Conservation (phyloP, 1,140 invertebrate species). For the Druon quercuslanigerum region DNA sequence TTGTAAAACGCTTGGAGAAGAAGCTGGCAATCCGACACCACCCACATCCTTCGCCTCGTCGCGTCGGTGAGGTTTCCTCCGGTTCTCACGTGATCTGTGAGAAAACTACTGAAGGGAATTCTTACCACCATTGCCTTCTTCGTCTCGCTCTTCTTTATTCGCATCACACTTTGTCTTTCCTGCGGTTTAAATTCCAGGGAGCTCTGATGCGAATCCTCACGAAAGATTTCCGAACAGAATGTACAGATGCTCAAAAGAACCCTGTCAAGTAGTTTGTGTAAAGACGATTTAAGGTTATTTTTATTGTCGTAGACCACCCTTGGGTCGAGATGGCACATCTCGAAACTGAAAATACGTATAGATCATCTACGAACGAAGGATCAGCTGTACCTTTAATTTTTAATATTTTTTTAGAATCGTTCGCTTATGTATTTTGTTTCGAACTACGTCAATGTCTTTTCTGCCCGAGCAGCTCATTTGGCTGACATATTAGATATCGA, state of each 20-base stretch:
- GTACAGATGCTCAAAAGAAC: not conserved
- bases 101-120: constrained; percentile 37
- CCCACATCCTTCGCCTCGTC: constrained; percentile 50
- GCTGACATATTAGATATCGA: no score
- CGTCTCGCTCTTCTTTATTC: constrained; percentile 1
- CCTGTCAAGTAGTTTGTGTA: not conserved
- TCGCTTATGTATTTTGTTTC: no score
- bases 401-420: no score
- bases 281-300: not conserved
- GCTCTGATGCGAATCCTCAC: constrained; percentile 12
- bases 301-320: not conserved
- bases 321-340: no score
- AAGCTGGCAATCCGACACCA: constrained; percentile 49
- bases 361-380: no score
- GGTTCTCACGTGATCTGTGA: constrained; percentile 42
- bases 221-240: constrained; percentile 21
- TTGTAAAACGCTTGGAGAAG: constrained; percentile 18
- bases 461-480: no score
- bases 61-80: constrained; percentile 32
- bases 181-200: constrained; percentile 20
- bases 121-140: not conserved
- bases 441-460: no score
- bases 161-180: constrained; percentile 19
- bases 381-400: no score
- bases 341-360: no score